These are phyloP conservation scores for Dunckerocampus dactyliophorus DNA, from an alignment of 2,113 vertebrate species.

Conservation along the genomic window DNA sequence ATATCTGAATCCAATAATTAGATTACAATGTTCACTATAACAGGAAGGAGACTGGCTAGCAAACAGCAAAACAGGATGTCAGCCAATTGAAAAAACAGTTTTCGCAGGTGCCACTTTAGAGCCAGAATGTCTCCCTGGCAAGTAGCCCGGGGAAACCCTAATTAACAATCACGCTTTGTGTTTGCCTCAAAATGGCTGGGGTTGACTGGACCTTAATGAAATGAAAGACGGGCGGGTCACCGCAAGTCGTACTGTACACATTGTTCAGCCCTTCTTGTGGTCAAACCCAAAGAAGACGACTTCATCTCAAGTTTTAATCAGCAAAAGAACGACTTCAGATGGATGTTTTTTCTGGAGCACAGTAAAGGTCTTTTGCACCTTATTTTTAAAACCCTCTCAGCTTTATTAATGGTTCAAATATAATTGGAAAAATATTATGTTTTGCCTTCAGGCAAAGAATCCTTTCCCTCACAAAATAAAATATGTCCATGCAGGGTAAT, in stretches of 20 bases:
- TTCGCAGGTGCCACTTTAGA: slow-evolving; percentile 60
- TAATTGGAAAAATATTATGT: slow-evolving; percentile 31
- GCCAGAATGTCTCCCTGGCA: slow-evolving; percentile 49
- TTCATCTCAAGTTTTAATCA: slow-evolving; percentile 20
- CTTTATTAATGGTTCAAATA: slow-evolving; percentile 19
- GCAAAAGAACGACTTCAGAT: slow-evolving; percentile 8
- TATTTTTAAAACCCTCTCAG: slow-evolving; percentile 35
- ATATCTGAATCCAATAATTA: slow-evolving; percentile 27
- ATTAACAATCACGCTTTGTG: slow-evolving; percentile 52
- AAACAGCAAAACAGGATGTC: slow-evolving; percentile 70
- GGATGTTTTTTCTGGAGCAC: slow-evolving; percentile 4
- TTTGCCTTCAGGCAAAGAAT: slow-evolving; percentile 34
- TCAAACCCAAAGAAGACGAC: slow-evolving; percentile 3
- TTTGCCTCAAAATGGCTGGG: slow-evolving; percentile 30
- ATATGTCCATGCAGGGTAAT: slow-evolving; percentile 50
- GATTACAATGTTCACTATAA: slow-evolving; percentile 25
- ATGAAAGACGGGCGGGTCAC: slow-evolving; percentile 28
- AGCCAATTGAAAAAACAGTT: slow-evolving; percentile 48
- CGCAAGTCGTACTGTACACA: slow-evolving; percentile 12
- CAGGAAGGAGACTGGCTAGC: slow-evolving; percentile 62
- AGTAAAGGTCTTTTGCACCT: slow-evolving; percentile 12
- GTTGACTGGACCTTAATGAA: slow-evolving; percentile 25
- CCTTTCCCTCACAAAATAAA: slow-evolving; percentile 49
- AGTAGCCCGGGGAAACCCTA: slow-evolving; percentile 50
- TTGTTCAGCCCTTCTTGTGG: slow-evolving; percentile 6